Evolutionary conservation across 2,888 invertebrate species (phyloP).

Genomic region (Meteorus cinctellus): DNA sequence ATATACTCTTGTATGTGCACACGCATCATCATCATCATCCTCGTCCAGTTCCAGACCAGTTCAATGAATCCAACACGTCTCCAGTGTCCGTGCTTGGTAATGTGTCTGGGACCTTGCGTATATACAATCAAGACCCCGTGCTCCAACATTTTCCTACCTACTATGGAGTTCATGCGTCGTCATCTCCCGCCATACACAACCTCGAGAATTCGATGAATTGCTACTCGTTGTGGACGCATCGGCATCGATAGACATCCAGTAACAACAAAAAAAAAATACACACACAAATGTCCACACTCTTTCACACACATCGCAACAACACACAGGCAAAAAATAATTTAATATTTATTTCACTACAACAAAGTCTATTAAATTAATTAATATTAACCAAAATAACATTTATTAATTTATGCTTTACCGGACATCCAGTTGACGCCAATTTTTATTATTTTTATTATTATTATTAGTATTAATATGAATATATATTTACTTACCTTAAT

Average conservation of each 20-base stretch:
- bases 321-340: too few species aligned
- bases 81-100: constrained; percentile 29
- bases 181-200: constrained; percentile 44
- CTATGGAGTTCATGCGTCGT: constrained; percentile 59
- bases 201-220: constrained; percentile 42
- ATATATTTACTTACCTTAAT: neutral
- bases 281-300: too few species aligned
- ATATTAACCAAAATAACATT: neutral
- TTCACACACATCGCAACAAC: too few species aligned
- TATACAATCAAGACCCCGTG: neutral
- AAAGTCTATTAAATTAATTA: too few species aligned
- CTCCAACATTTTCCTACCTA: constrained; percentile 63
- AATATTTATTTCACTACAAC: too few species aligned
- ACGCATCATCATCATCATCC: constrained; percentile 9
- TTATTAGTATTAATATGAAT: neutral
- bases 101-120: constrained; percentile 18
- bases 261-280: neutral
- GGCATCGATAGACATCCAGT: constrained; percentile 20
- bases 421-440: too few species aligned
- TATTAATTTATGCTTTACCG: neutral
- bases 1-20: constrained; percentile 1
- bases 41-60: constrained; percentile 60
- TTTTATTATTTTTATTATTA: too few species aligned
- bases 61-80: constrained; percentile 60
- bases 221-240: constrained; percentile 23